Evolutionary conservation across 2,113 vertebrate genomes (phyloP), one percentile per base, ranked within the genome.

Genomic region (Mesembrinibis cayennensis): DNA sequence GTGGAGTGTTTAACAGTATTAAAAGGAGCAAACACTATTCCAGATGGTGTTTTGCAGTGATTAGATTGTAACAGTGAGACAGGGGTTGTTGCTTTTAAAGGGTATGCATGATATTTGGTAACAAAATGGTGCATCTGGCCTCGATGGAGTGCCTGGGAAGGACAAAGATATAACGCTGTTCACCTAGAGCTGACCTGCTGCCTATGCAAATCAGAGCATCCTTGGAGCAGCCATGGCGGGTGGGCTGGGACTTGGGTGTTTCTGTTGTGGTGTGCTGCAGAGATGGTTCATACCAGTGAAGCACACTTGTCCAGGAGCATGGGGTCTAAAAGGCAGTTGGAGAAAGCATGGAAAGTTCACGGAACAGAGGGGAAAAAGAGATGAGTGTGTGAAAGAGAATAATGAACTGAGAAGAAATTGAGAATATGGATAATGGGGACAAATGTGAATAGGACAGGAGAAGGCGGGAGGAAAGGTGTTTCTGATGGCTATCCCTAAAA

Each of bases 271-370:
- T 18, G 23, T 38, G 74, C 11, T 59, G 47, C 47, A 15, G 44
- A 21, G 50, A 3, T 20, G 30, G 34, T 20, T 87, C 11, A 4
- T 23, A n/a, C 13, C 2, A 1, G 47, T 17, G 65, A 66, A 61
- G 11, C 22, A 18, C 17, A 10, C 1, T 0, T n/a, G 40, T 55
- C 40, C 20, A 3, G 36, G 30, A 50, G 38, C 4, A 1, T 40
- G 38, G 29, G 14, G 10, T 40, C 63, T 71, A 20, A 26, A 9
- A 29, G 30, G n/a, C 40, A 7, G 8, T 8, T 30, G 23, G 27
- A 72, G 59, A 69, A 80, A 53, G 17, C 18, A 2, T 6, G n/a
- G 44, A 2, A 40, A 6, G n/a, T 27, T 63, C 23, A 13, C 9
- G 18, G 29, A 78, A 21, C 12, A 8, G 40, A 36, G 27, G 3